Percentiles rank a stretch among this genome's conserved stretches.
phyloP scores from a whole-genome alignment of 35 echinoderm and acorn worm species.

The Patiria miniata region DNA sequence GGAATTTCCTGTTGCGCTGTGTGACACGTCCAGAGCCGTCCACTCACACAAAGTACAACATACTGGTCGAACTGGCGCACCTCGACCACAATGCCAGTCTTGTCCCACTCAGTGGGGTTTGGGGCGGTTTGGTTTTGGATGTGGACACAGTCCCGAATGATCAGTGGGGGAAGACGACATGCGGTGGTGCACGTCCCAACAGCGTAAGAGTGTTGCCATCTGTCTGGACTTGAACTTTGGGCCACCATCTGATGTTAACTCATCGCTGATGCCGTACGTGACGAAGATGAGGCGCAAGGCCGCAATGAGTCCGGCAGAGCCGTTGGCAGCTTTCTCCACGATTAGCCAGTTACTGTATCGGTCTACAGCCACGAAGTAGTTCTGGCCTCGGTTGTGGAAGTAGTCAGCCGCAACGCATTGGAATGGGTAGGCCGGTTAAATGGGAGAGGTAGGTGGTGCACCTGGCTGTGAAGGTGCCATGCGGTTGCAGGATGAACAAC shows the following conservation, averaged over 20 bases:
- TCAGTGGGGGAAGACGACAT: slow-evolving; percentile 30
- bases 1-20: slow-evolving; percentile 35
- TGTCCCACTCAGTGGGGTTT: slow-evolving; percentile 60
- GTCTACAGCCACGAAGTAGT: slow-evolving; percentile 41
- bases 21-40: slow-evolving; percentile 61
- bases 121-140: slow-evolving; percentile 53
- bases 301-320: slow-evolving; percentile 26
- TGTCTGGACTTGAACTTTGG: slow-evolving; percentile 25
- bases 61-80: slow-evolving; percentile 47
- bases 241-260: slow-evolving; percentile 38
- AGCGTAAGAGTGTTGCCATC: slow-evolving; percentile 23
- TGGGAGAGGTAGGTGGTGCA: slow-evolving; percentile 11
- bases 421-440: slow-evolving; percentile 52
- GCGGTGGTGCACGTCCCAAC: slow-evolving; percentile 36
- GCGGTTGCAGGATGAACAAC: slow-evolving; percentile 20
- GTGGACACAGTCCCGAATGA: slow-evolving; percentile 39
- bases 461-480: slow-evolving; percentile 52
- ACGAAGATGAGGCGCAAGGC: slow-evolving; percentile 25
- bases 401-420: slow-evolving; percentile 59
- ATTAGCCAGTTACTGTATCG: slow-evolving; percentile 47
- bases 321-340: slow-evolving; percentile 19
- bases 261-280: no score
- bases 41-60: slow-evolving; percentile 32
- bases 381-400: slow-evolving; percentile 36
- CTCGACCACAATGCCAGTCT: slow-evolving; percentile 46